These are phyloP conservation scores for Tetramorium alpestre DNA, from an alignment of 1,140 invertebrate species.

Conservation along the genomic window DNA sequence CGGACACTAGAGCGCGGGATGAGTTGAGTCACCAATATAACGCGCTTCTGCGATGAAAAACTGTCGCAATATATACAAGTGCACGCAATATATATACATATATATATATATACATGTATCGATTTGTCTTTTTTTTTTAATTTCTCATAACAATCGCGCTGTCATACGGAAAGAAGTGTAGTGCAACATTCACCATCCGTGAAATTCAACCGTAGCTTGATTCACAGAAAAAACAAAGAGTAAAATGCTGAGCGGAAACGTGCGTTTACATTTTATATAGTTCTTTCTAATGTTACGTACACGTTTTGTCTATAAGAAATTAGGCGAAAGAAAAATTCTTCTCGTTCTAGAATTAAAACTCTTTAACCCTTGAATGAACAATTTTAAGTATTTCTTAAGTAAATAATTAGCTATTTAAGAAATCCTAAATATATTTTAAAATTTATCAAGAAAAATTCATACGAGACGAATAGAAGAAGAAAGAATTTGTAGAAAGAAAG, in stretches of 20 bases:
- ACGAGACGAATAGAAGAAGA: no score
- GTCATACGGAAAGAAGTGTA: background rate
- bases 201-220: constrained; percentile 2
- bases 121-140: constrained; percentile 26
- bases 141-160: constrained; percentile 33
- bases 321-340: background rate
- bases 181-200: constrained; percentile 7
- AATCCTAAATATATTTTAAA: no score
- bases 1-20: background rate
- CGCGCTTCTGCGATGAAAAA: constrained; percentile 48
- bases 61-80: constrained; percentile 25
- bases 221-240: background rate
- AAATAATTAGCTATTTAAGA: no score
- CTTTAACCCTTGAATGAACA: no score
- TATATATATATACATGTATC: background rate
- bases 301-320: background rate
- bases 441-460: no score
- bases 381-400: no score
- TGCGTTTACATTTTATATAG: background rate
- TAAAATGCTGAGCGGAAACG: background rate
- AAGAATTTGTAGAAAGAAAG: no score
- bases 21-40: constrained; percentile 35
- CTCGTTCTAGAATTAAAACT: background rate
- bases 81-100: background rate
- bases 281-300: background rate